These are phyloP conservation scores for Catharus bicknelli DNA, from an alignment of 2,113 vertebrate genomes.

Conservation along the genomic window DNA sequence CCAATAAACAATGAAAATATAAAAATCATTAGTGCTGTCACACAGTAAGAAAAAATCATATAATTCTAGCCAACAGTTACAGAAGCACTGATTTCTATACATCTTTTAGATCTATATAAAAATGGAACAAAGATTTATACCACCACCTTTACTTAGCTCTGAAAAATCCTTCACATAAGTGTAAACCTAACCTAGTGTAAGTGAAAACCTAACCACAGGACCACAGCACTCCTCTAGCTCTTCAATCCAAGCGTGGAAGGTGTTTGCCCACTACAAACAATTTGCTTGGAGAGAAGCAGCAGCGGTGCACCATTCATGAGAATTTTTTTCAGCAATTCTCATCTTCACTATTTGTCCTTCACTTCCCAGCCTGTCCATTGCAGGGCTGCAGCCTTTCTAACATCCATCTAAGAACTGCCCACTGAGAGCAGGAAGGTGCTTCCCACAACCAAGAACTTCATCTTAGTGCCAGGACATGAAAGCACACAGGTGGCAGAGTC, in stretches of 20 bases:
- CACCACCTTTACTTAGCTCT: background rate
- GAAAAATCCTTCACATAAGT: background rate
- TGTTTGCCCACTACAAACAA: background rate
- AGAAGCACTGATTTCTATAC: background rate
- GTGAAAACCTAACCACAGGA: background rate
- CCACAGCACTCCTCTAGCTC: background rate
- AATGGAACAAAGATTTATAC: background rate
- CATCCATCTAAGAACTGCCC: background rate
- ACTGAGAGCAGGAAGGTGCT: background rate
- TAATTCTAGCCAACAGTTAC: constrained; percentile 3
- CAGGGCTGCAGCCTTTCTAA: background rate
- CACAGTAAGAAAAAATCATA: background rate
- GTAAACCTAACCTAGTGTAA: background rate
- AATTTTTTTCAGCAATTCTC: background rate
- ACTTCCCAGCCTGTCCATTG: background rate
- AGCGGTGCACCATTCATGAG: background rate
- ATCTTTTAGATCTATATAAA: background rate
- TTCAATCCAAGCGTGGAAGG: background rate
- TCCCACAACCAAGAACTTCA: background rate
- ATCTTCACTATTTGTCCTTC: background rate
- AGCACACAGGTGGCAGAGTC: background rate
- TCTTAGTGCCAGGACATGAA: background rate
- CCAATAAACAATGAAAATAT: background rate
- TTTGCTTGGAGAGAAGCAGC: background rate
- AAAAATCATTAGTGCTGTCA: background rate